Percentiles rank a stretch among this genome's conserved stretches.
These are phyloP conservation scores for Cryptus armator DNA, from an alignment of 2,888 invertebrate species.

Conservation along the genomic window DNA sequence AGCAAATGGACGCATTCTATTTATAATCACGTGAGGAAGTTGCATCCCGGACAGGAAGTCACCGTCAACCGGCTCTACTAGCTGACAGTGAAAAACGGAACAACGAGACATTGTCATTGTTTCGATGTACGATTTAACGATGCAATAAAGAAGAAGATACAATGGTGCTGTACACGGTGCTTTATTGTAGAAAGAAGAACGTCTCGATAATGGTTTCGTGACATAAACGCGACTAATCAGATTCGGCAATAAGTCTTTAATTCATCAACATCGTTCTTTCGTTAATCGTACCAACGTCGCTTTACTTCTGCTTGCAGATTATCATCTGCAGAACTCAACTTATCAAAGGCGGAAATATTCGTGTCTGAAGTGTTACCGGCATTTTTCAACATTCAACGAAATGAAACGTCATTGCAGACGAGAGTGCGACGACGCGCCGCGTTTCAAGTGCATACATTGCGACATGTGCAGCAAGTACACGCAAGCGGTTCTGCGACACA, in stretches of 20 bases:
- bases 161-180: not conserved
- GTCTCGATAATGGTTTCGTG: not conserved
- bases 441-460: conserved; percentile 80
- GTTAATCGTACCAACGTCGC: conserved; percentile 2
- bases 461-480: conserved; percentile 79
- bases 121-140: conserved; percentile 3
- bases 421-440: conserved; percentile 78
- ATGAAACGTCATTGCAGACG: conserved; percentile 78
- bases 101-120: not conserved
- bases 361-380: conserved; percentile 77
- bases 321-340: conserved; percentile 53
- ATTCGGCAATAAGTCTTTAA: not conserved
- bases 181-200: not conserved
- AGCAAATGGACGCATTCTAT: conserved; percentile 83
- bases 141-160: conserved; percentile 22
- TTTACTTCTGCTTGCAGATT: conserved; percentile 77
- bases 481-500: conserved; percentile 77
- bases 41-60: conserved; percentile 78
- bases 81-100: conserved; percentile 21
- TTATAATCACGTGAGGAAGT: conserved; percentile 81
- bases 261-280: not conserved
- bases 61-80: conserved; percentile 78
- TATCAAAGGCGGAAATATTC: conserved; percentile 67
- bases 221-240: not conserved
- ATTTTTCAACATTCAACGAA: conserved; percentile 76